A percentile compares a stretch with the other conserved stretches of the same genome.
These are phyloP conservation scores for Danionella dracula DNA, from an alignment of 2,797 vertebrate species.

Conservation along the genomic window DNA sequence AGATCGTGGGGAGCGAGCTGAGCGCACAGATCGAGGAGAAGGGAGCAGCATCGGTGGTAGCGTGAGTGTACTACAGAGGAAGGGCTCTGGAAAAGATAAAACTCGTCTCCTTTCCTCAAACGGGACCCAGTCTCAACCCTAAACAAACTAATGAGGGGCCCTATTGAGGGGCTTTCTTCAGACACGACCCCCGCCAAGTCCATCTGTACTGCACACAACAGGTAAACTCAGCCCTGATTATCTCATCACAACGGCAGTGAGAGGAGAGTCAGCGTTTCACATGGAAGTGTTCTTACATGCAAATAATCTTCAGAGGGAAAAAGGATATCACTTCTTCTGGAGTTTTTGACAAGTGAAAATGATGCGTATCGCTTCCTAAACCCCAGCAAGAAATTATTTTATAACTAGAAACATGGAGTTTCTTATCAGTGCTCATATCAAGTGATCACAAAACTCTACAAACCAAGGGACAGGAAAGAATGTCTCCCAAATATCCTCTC, in stretches of 20 bases:
- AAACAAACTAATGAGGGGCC: constrained; percentile 55
- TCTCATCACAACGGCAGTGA: constrained; percentile 8
- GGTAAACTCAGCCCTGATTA: constrained; percentile 10
- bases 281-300: constrained; percentile 23
- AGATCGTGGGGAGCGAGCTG: constrained; percentile 59
- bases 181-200: not conserved
- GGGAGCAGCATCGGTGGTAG: constrained; percentile 47
- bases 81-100: constrained; percentile 82
- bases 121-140: constrained; percentile 81
- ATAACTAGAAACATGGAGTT: not conserved
- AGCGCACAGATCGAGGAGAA: constrained; percentile 40
- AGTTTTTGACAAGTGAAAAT: not conserved
- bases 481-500: constrained; percentile 19
- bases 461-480: constrained; percentile 13
- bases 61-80: constrained; percentile 64
- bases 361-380: not conserved
- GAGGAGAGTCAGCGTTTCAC: not conserved
- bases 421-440: not conserved
- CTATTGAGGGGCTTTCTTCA: not conserved
- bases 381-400: not conserved
- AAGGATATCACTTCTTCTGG: constrained; percentile 16
- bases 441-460: constrained; percentile 16
- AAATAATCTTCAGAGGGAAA: not conserved
- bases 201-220: constrained; percentile 20
- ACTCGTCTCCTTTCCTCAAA: constrained; percentile 83